Evolutionary conservation across 1,140 invertebrate species (phyloP), one percentile per base, ranked within the genome.

Genomic region (Drosophila persimilis): DNA sequence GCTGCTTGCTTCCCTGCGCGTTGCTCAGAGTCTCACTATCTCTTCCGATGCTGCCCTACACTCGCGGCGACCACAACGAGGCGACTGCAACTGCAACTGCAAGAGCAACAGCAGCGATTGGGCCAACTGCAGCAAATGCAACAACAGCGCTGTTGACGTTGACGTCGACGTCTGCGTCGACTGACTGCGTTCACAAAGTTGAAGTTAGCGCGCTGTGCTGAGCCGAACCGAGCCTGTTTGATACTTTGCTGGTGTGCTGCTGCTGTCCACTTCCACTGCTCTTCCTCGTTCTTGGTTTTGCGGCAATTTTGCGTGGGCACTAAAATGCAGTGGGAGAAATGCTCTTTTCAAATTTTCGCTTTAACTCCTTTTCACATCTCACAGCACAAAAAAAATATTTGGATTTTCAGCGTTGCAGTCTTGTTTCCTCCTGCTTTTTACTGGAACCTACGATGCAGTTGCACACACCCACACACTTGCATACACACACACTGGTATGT

Each of bases 71-170:
- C 35, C 35, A 39, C 35, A 64, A 64, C 45, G 63, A 64, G 47
- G 61, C 59, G 67, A 39, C 73, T 71, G 51, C 69, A 45, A 57
- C 52, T 39, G 59, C 79, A 57, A 57, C 52, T 39, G 59, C 79
- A 57, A 75, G 74, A 83, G 77, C 75, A 74, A 79, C 60, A 75
- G 76, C 61, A 63, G 63, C 73, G 64, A 50, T 60, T 59, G 62
- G 59, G 71, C 45, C 73, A 65, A 73, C 51, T 53, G 44, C 54
- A 71, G 73, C 63, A 39, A 39, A 39, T 39, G 35, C 35, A 39
- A 39, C 35, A 39, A 8, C 35, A 39, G 35, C 51, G 73, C 58
- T 55, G 70, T 64, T 52, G 60, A 74, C 61, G 75, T 39, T 52
- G 60, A 74, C 61, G 75, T 13, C 35, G 60, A 24, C 24, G 3